Conservation (phyloP, 2,888 invertebrate species). For the Escarpia spicata region DNA sequence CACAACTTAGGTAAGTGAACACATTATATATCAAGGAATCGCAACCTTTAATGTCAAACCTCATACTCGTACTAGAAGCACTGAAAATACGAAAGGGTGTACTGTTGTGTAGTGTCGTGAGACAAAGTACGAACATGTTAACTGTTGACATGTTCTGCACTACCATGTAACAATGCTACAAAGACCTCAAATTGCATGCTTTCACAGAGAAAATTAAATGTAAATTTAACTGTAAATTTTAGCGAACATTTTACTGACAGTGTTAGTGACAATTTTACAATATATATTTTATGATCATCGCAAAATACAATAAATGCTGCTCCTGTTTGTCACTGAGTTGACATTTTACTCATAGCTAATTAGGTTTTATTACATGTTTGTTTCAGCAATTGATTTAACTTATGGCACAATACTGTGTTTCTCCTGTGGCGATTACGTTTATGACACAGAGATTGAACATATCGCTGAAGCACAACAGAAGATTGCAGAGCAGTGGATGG, state of each 20-base stretch:
- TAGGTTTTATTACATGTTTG: neutral
- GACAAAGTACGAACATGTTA: neutral
- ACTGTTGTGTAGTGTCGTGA: conserved; percentile 13
- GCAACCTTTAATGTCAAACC: neutral
- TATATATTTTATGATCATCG: neutral
- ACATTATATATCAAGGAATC: neutral
- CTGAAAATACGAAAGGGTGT: neutral
- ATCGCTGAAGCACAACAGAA: conserved; percentile 62
- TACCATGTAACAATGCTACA: no score
- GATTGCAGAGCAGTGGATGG: conserved; percentile 40
- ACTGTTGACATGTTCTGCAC: neutral
- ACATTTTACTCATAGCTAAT: conserved; percentile 14
- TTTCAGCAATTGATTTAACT: conserved; percentile 79
- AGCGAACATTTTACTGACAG: neutral
- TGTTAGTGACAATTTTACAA: no score
- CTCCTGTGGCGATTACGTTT: conserved; percentile 91
- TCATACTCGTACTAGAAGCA: neutral
- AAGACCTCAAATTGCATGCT: no score
- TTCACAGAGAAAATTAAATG: no score
- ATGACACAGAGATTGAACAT: conserved; percentile 77
- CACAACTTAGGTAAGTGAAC: conserved; percentile 76
- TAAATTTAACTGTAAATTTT: neutral
- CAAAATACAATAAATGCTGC: neutral
- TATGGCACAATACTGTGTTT: conserved; percentile 91
- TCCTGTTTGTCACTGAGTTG: neutral